Evolutionary conservation across 2,888 invertebrate species (phyloP).

Genomic region (Athrips mouffetella): DNA sequence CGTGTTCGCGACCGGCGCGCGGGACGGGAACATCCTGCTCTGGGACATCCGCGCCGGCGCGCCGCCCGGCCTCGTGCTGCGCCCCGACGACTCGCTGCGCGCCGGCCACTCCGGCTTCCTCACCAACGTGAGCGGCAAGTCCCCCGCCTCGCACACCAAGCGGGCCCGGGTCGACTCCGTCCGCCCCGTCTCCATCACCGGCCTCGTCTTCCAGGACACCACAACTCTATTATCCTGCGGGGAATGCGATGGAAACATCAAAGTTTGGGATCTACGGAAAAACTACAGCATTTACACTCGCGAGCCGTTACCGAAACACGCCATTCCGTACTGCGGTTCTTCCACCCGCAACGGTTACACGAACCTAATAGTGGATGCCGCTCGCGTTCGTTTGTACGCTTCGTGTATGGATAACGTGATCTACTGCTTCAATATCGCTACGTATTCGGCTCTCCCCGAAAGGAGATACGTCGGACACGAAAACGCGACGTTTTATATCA

Average conservation of each 20-base stretch:
- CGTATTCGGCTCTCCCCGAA: conserved; percentile 82
- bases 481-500: conserved; percentile 90
- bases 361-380: conserved; percentile 85
- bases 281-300: conserved; percentile 84
- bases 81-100: conserved; percentile 84
- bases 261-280: conserved; percentile 92
- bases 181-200: conserved; percentile 87
- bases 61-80: conserved; percentile 60
- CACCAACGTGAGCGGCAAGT: no score
- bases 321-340: conserved; percentile 85
- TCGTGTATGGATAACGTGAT: conserved; percentile 92
- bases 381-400: conserved; percentile 84
- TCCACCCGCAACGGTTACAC: conserved; percentile 86
- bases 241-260: conserved; percentile 90
- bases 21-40: conserved; percentile 91
- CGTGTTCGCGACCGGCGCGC: conserved; percentile 91
- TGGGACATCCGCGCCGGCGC: conserved; percentile 84
- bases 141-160: conserved; percentile 74
- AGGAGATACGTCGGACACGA: conserved; percentile 84
- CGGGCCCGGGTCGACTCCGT: conserved; percentile 65
- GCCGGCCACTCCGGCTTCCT: conserved; percentile 80
- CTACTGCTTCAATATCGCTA: conserved; percentile 89
- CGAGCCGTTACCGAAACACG: conserved; percentile 84
- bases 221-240: conserved; percentile 89
- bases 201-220: conserved; percentile 89